phyloP scores from a whole-genome alignment of 2,797 vertebrate genomes.

The Lepidocolaptes lacrymiger region DNA sequence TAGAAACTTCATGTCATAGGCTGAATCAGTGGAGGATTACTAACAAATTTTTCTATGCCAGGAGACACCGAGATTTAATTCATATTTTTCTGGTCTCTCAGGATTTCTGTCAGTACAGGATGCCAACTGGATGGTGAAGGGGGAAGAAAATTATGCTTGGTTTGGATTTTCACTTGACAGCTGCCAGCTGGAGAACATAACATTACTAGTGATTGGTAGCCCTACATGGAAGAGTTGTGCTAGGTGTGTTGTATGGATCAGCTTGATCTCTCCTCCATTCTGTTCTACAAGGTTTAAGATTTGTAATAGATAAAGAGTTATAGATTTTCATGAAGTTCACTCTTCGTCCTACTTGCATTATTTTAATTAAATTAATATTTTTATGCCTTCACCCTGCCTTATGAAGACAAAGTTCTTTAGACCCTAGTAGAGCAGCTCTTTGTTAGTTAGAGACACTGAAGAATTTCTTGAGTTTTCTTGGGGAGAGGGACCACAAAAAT shows the following conservation, averaged over 20 bases:
- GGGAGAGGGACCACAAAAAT: not conserved
- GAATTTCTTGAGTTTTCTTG: not conserved
- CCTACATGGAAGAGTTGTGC: conserved; percentile 74
- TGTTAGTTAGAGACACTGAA: not conserved
- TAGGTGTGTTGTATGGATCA: conserved; percentile 25
- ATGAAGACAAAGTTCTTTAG: not conserved
- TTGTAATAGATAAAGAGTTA: not conserved
- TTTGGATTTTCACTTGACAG: conserved; percentile 77
- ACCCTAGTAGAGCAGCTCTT: not conserved
- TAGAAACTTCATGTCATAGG: not conserved
- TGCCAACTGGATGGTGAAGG: conserved; percentile 74
- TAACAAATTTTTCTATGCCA: not conserved
- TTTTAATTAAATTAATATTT: not conserved
- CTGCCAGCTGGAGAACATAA: conserved; percentile 30
- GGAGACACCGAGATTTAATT: not conserved
- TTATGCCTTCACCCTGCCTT: not conserved
- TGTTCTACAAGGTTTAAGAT: not conserved
- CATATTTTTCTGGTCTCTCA: not conserved
- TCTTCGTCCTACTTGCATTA: not conserved
- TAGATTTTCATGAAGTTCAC: not conserved
- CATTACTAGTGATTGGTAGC: conserved; percentile 76
- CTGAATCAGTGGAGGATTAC: not conserved
- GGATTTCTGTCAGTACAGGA: conserved; percentile 62
- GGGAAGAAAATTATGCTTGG: conserved; percentile 78
- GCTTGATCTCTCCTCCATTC: not conserved